Percentiles rank a stretch among this genome's conserved stretches.
phyloP scores from a whole-genome alignment of 2,113 vertebrate genomes.

The Stomatorhinus ivindoensis region DNA sequence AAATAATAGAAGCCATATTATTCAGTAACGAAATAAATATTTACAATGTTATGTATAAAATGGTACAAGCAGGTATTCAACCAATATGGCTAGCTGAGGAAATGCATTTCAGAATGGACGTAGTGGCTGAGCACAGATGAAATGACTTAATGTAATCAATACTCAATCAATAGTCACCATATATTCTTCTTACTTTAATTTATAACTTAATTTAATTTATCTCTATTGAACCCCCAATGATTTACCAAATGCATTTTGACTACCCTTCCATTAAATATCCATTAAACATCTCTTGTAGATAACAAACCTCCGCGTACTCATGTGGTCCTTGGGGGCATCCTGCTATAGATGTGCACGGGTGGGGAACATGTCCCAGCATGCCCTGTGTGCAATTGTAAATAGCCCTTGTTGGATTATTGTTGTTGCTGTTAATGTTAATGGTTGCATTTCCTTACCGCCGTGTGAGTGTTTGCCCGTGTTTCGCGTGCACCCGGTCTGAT shows the following conservation, averaged over 20 bases:
- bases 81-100: background rate
- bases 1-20: background rate
- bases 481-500: no score
- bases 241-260: background rate
- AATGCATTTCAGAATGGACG: background rate
- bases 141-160: background rate
- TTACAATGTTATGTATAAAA: background rate
- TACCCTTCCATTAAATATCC: background rate
- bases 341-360: no score
- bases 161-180: background rate
- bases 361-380: no score
- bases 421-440: no score
- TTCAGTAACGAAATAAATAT: background rate
- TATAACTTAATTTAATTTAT: background rate
- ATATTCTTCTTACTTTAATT: background rate
- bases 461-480: no score
- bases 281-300: background rate
- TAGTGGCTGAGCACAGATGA: background rate
- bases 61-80: background rate
- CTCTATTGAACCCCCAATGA: background rate
- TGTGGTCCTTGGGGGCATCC: no score
- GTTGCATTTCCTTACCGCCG: no score
- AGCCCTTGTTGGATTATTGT: no score
- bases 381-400: no score
- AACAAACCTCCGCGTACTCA: background rate